Evolutionary conservation across 2,888 invertebrate genomes (phyloP).

Genomic region (Cryptophagus acutangulus): DNA sequence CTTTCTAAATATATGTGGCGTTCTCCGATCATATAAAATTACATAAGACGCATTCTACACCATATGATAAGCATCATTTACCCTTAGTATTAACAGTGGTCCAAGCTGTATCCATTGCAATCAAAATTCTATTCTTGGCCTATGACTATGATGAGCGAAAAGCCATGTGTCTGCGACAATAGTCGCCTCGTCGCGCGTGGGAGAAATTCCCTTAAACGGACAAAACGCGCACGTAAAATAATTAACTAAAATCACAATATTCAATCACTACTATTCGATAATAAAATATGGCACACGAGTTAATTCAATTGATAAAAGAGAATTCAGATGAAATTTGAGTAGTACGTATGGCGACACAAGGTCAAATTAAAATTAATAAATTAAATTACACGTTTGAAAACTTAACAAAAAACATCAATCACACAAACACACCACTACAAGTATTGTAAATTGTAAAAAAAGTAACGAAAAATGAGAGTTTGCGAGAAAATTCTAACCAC

Average conservation of each 20-base stretch:
- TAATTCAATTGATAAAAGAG: no score
- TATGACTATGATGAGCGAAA: conserved; percentile 31
- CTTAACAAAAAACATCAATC: no score
- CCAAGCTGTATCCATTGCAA: conserved; percentile 32
- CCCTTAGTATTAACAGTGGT: conserved; percentile 31
- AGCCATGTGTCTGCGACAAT: no score
- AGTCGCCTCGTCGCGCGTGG: no score
- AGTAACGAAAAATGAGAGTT: no score
- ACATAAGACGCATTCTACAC: conserved; percentile 12
- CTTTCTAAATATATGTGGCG: conserved; percentile 30
- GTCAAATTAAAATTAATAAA: conserved; percentile 15
- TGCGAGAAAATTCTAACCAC: conserved; percentile 37
- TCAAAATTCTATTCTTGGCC: conserved; percentile 41
- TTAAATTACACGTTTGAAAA: no score
- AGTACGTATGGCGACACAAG: conserved; percentile 22
- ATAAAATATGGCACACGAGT: no score
- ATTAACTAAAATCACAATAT: conserved; percentile 4
- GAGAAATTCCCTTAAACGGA: conserved; percentile 21
- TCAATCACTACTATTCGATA: no score
- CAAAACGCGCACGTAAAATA: conserved; percentile 8
- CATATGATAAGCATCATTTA: no score
- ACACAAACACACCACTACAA: no score
- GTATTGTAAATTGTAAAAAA: no score
- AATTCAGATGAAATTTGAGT: conserved; percentile 4
- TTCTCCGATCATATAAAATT: conserved; percentile 12